phyloP scores from a whole-genome alignment of 2,113 vertebrate genomes.

The Alaudala cheleensis region DNA sequence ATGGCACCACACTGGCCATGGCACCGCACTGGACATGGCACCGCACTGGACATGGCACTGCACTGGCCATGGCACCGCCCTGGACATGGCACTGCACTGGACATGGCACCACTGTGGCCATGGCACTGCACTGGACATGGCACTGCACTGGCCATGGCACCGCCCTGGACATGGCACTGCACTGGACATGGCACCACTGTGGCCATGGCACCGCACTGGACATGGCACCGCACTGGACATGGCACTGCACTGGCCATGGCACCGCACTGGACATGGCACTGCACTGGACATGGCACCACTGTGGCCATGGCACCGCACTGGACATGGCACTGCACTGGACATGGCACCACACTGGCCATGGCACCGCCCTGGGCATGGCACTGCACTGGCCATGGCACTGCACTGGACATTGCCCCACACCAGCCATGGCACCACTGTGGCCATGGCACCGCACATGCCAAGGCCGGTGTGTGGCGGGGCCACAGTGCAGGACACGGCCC shows the following conservation, averaged over 20 bases:
- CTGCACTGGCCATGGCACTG: fast-evolving
- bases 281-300: too few relatives aligned
- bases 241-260: fast-evolving
- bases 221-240: fast-evolving
- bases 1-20: fast-evolving
- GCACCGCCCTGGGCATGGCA: fast-evolving
- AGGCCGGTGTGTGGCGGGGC: neutral
- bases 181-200: fast-evolving
- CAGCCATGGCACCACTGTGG: neutral
- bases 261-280: fast-evolving
- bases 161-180: fast-evolving
- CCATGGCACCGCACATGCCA: fast-evolving
- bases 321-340: neutral
- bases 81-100: fast-evolving
- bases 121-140: too few relatives aligned
- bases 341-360: fast-evolving
- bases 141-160: too few relatives aligned
- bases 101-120: fast-evolving
- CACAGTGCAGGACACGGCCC: neutral
- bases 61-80: fast-evolving
- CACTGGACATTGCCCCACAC: fast-evolving
- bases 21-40: neutral
- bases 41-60: neutral
- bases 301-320: too few relatives aligned
- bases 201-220: neutral